Base-by-base conservation (phyloP, 2,888 invertebrate species). In the Oegoconia quadripuncta region DNA sequence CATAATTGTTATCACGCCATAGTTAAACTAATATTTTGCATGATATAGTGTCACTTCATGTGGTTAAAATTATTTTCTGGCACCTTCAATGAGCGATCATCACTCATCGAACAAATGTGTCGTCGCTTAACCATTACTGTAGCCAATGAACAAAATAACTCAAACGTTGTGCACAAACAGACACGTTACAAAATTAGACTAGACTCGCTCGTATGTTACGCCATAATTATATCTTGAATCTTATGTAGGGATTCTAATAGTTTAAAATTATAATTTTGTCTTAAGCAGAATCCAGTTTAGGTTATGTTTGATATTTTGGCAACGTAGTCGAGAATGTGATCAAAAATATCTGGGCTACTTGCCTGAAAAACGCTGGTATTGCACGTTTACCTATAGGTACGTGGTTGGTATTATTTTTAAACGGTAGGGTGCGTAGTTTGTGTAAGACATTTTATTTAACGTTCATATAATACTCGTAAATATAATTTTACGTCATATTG, bases 191-290 rank as follows among this genome's bases (percentile, higher is more conserved):
- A 27, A 27, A 27, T 27, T 27, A 27, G 13, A 27, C 27, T 3
- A 7, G 3, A 6, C 12, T 12, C 13, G 13, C 46, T n/a, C n/a
- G n/a, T n/a, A n/a, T n/a, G n/a, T n/a, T n/a, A n/a, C n/a, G n/a
- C n/a, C n/a, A n/a, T n/a, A n/a, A n/a, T n/a, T n/a, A 43, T 57
- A 61, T 60, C 50, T 63, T 65, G 68, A 64, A 37, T 49, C 50
- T 41, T 39, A 37, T 59, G n/a, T n/a, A n/a, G n/a, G n/a, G n/a
- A n/a, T n/a, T n/a, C n/a, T n/a, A n/a, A n/a, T n/a, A n/a, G n/a
- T n/a, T n/a, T n/a, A n/a, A n/a, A n/a, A n/a, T n/a, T n/a, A n/a
- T n/a, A n/a, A n/a, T n/a, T 22, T 4, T 22, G 7, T 22, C 9
- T 22, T 22, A 22, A 22, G 7, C 2, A 5, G 7, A 4, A 2